Conservation (phyloP, 2,113 vertebrate genomes). For the Crotalus viridis region DNA sequence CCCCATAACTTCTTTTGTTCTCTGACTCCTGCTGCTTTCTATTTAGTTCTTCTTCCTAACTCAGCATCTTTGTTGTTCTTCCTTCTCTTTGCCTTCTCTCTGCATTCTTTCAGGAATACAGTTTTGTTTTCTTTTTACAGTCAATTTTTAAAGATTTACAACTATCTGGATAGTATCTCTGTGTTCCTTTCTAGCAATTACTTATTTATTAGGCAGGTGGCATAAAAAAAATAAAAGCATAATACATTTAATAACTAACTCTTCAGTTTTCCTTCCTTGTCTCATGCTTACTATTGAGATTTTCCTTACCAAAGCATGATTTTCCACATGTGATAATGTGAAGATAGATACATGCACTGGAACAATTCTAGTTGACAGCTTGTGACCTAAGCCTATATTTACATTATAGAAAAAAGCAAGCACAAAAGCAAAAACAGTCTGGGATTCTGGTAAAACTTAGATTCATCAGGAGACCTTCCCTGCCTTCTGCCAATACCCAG, state of each 20-base stretch:
- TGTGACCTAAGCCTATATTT: neutral
- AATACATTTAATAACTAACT: too few species aligned
- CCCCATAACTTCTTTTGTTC: neutral
- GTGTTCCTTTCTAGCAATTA: neutral
- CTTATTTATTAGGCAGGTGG: too few species aligned
- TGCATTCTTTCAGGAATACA: neutral
- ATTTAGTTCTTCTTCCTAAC: neutral
- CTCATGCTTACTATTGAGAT: neutral
- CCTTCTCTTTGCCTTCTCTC: neutral
- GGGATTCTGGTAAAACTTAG: neutral
- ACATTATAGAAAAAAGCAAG: neutral
- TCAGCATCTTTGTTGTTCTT: neutral
- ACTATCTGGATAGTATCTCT: neutral
- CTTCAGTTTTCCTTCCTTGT: neutral
- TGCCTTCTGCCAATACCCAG: neutral
- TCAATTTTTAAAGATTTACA: neutral
- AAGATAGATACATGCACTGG: neutral
- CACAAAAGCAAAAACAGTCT: neutral
- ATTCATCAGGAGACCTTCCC: neutral
- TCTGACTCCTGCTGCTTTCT: too few species aligned
- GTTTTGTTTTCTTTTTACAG: neutral
- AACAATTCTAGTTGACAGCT: neutral
- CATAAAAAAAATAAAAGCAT: too few species aligned
- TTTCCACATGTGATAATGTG: neutral
- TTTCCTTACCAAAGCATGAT: neutral